Base-by-base conservation (phyloP, 2,888 invertebrate species). In the Lampropteryx suffumata region DNA sequence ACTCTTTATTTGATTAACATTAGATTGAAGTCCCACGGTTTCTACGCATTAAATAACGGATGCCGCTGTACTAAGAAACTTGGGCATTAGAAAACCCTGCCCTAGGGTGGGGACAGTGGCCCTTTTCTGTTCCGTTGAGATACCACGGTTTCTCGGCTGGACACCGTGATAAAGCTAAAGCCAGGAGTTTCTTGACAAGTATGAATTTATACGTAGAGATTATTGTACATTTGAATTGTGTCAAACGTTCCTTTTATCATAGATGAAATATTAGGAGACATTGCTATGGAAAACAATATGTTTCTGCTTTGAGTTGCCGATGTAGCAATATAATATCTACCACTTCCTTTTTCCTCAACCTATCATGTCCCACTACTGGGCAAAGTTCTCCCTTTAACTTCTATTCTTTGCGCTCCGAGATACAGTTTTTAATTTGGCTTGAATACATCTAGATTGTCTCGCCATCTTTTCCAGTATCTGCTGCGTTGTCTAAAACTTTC, bases 61-160 rank as follows among this genome's bases (percentile, higher is more conserved):
- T n/a, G 17, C 10, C 11, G 21, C 11, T 12, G 13, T 12, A 7
- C 10, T 6, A 11, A 8, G n/a, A 3, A 17, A n/a, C 30, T 26
- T 14, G 32, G 26, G 36, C 36, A 36, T 36, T 26, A 26, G 36
- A 10, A 33, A 40, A 36, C 24, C 36, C 24, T 46, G 32, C 32
- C 14, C 11, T 65, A 69, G 82, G 80, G 76, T 71, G 78, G 82
- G 82, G 80, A 77, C 79, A 76, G 65, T 68, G 70, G 67, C 79
- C 83, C 84, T 83, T 83, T 81, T 84, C 82, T 81, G 82, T 82
- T 82, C 76, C 21, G 53, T 42, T 48, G 60, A 64, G 73, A 74
- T 81, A 80, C 79, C 71, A 76, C 64, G 69, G 69, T 68, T 79
- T 79, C 81, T 79, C 78, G 75, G 69, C 81, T 79, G 77, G 76